These are phyloP conservation scores for human (Homo sapiens) DNA, from an alignment of 2,113 vertebrate genomes.

Conservation along the genomic window DNA sequence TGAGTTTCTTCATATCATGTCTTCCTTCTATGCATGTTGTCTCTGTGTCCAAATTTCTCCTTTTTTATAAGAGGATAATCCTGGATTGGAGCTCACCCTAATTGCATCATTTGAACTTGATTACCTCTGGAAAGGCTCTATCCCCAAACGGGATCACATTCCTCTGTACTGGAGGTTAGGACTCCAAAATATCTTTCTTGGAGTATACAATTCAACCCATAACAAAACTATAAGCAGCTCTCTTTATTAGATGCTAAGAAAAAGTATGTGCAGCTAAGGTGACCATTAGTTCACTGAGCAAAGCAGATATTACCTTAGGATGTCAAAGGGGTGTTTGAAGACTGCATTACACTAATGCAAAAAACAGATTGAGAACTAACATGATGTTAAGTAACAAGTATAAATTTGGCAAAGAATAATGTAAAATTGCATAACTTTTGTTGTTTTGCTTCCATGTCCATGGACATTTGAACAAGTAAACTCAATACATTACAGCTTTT, in stretches of 20 bases:
- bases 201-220: background rate
- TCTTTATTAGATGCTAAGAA: constrained; percentile 39
- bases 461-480: constrained; percentile 40
- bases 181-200: background rate
- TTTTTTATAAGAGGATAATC: background rate
- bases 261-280: background rate
- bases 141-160: background rate
- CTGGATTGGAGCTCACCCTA: background rate
- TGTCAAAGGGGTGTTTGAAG: constrained; percentile 37
- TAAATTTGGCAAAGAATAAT: constrained; percentile 46
- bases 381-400: constrained; percentile 43
- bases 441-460: background rate
- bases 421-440: constrained; percentile 28
- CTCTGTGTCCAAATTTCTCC: background rate
- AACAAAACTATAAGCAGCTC: background rate
- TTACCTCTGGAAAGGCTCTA: background rate
- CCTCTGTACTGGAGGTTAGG: background rate
- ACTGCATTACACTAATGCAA: constrained; percentile 40
- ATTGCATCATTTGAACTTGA: background rate
- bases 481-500: background rate
- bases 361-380: background rate
- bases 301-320: background rate
- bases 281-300: constrained; percentile 47
- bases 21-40: accelerated
- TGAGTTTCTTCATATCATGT: background rate